Evolutionary conservation across 2,797 vertebrate genomes (phyloP).

Genomic region (Gadopsis bispinosus): DNA sequence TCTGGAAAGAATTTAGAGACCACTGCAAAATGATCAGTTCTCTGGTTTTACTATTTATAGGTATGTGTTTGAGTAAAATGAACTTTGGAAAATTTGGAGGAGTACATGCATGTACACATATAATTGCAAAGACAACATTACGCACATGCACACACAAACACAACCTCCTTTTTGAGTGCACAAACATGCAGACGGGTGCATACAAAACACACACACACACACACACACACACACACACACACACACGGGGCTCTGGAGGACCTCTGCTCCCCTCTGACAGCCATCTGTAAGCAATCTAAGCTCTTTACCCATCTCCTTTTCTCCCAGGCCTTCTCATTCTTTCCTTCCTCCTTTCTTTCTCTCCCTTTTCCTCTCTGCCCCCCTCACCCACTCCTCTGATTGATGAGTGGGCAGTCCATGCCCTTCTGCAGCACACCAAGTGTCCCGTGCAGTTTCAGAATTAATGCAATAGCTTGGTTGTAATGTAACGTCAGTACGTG

Average conservation of each 20-base stretch:
- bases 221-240: slow-evolving; percentile 10
- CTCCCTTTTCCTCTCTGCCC: slow-evolving; percentile 31
- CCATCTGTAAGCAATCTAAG: slow-evolving; percentile 86
- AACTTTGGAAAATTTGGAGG: too few relatives aligned
- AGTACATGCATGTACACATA: neutral
- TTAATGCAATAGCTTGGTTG: slow-evolving; percentile 12
- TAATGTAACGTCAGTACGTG: slow-evolving; percentile 30
- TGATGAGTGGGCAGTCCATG: slow-evolving; percentile 66
- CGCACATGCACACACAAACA: slow-evolving; percentile 4
- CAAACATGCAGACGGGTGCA: slow-evolving; percentile 3
- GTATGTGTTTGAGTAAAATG: too few relatives aligned
- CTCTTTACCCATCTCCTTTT: slow-evolving; percentile 73
- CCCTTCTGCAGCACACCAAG: slow-evolving; percentile 11
- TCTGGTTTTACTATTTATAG: too few relatives aligned
- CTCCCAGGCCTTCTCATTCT: slow-evolving; percentile 43
- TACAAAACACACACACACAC: neutral
- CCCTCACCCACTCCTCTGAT: slow-evolving; percentile 52
- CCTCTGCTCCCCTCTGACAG: slow-evolving; percentile 60
- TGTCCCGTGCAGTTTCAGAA: slow-evolving; percentile 32
- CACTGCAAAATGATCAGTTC: too few relatives aligned
- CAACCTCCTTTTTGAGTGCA: slow-evolving; percentile 3
- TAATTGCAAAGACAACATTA: neutral
- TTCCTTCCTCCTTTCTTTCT: slow-evolving; percentile 41
- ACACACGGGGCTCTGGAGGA: slow-evolving; percentile 45
- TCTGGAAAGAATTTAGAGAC: too few relatives aligned